Percentiles rank a stretch among this genome's conserved stretches.
Evolutionary conservation across 2,797 vertebrate species (phyloP).

Genomic region (Epinephelus malabaricus): DNA sequence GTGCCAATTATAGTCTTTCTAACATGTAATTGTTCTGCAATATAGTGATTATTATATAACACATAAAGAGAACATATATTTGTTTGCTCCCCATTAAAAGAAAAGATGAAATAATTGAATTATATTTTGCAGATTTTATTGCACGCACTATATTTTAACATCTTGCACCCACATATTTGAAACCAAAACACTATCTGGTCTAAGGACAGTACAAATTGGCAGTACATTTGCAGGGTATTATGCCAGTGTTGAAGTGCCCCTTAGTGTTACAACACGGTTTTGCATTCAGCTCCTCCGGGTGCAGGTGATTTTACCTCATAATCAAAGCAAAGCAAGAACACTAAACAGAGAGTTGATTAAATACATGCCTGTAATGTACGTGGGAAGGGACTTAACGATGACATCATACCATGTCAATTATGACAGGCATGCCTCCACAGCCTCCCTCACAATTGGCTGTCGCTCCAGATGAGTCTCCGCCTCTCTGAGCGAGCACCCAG

Average conservation of each 20-base stretch:
- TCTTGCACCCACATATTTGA: not conserved
- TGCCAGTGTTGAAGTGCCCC: conserved; percentile 9
- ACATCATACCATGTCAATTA: not conserved
- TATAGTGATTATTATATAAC: not conserved
- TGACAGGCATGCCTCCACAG: conserved; percentile 76
- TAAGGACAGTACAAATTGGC: not conserved
- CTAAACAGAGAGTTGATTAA: not conserved
- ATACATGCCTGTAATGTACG: not conserved
- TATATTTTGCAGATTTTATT: not conserved
- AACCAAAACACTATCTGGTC: not conserved
- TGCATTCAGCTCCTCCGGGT: conserved; percentile 1
- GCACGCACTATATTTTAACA: not conserved
- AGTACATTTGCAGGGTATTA: not conserved
- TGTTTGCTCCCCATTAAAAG: not conserved
- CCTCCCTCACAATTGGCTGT: conserved; percentile 80
- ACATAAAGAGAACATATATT: not conserved
- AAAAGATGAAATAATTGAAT: not conserved
- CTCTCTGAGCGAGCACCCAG: conserved; percentile 74
- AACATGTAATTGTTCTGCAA: not conserved
- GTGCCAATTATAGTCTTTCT: not conserved
- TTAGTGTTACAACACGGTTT: conserved; percentile 15
- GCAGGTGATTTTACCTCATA: not conserved
- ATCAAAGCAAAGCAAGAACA: conserved; percentile 5
- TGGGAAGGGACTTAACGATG: not conserved
- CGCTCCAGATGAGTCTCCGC: conserved; percentile 74